These are phyloP conservation scores for Rugalucina vietnamica DNA, from an alignment of 2,888 invertebrate genomes.

Conservation along the genomic window DNA sequence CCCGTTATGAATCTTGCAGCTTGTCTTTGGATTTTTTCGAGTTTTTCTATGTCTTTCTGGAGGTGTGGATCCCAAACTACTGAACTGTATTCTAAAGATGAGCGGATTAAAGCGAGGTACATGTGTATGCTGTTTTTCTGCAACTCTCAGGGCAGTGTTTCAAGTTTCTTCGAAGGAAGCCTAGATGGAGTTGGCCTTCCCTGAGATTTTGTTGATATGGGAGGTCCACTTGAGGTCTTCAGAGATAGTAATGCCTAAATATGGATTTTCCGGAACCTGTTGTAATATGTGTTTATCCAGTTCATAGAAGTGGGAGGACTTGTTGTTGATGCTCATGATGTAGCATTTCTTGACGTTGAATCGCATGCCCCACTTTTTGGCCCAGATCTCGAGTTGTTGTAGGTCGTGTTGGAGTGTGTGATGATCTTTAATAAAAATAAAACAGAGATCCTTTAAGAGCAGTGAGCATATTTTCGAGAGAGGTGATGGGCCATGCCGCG, in stretches of 20 bases:
- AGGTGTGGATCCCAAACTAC: background rate
- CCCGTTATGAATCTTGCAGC: background rate
- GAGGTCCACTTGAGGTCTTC: too few species aligned
- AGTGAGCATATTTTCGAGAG: too few species aligned
- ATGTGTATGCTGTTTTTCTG: background rate
- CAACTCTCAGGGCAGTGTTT: too few species aligned
- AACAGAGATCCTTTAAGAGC: too few species aligned
- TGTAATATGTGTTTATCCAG: constrained; percentile 13
- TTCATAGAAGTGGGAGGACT: constrained; percentile 12
- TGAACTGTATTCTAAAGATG: background rate
- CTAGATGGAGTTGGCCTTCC: too few species aligned
- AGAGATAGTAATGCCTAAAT: constrained; percentile 18
- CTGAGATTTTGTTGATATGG: too few species aligned
- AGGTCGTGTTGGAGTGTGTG: constrained; percentile 17
- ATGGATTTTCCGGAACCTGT: constrained; percentile 28
- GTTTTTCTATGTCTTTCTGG: background rate
- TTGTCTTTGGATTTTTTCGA: background rate
- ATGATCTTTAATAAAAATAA: too few species aligned
- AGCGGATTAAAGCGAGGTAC: background rate
- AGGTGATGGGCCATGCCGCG: too few species aligned
- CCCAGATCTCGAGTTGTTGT: constrained; percentile 6
- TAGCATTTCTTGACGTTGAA: constrained; percentile 31
- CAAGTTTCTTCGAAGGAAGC: too few species aligned
- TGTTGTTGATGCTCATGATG: constrained; percentile 17
- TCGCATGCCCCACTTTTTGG: constrained; percentile 11